These are phyloP conservation scores for Siniperca chuatsi DNA, from an alignment of 2,113 vertebrate species.

Conservation along the genomic window DNA sequence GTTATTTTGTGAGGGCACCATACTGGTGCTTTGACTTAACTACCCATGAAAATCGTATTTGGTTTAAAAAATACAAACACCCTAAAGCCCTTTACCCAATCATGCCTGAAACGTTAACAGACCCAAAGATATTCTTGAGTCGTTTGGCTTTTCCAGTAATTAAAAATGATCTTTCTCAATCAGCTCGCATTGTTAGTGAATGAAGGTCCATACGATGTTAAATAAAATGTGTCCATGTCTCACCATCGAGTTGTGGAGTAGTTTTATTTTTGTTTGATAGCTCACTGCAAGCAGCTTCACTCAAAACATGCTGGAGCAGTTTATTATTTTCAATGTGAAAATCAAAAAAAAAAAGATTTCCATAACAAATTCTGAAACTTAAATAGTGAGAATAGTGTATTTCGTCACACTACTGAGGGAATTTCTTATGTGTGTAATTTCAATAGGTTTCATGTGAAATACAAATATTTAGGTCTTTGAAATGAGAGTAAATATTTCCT, in stretches of 20 bases:
- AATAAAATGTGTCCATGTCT: background rate
- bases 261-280: background rate
- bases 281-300: background rate
- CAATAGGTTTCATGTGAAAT: background rate
- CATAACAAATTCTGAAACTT: background rate
- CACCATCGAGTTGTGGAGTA: too few relatives aligned
- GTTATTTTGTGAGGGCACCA: slow-evolving; percentile 1
- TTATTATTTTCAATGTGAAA: background rate
- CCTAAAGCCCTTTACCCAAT: background rate
- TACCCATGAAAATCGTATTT: background rate
- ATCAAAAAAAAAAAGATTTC: background rate
- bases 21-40: slow-evolving; percentile 18
- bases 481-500: slow-evolving; percentile 7
- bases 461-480: slow-evolving; percentile 16
- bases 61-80: slow-evolving; percentile 16
- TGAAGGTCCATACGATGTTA: background rate
- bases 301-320: background rate
- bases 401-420: background rate
- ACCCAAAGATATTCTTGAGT: background rate
- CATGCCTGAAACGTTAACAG: background rate
- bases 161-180: background rate
- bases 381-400: background rate
- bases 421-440: background rate
- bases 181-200: background rate
- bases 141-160: background rate